Base-by-base conservation (phyloP, 2,113 vertebrate species). In the Atractosteus spatula region DNA sequence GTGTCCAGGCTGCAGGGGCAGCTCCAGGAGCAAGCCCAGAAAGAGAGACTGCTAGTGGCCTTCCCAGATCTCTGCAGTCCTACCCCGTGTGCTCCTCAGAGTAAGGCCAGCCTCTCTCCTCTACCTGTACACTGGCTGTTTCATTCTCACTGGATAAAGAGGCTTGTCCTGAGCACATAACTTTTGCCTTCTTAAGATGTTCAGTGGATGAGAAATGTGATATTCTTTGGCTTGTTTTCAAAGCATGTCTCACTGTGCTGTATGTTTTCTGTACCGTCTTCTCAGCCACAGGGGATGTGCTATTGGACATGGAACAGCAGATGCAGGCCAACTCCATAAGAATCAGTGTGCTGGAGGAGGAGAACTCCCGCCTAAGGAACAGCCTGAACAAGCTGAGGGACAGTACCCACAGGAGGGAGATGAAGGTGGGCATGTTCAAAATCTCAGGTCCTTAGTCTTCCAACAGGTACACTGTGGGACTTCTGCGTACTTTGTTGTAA, bases 251-350 rank as follows among this genome's bases (percentile, higher is more conserved):
- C 29, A 29, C 2, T 29, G 29, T 29, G 29, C 29, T 29, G 29
- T 29, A 29, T 55, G 3, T 4, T 1, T 12, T 64, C 43, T 70
- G 10, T 57, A 75, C 3, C 63, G 43, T 66, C 44, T 65, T 16
- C 47, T 59, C 80, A 99, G 97, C 88, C 86, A 95, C 91, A 0
- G 93, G 95, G 41, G 85, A 90, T 14, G 57, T 96, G 55, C 71
- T 85, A 0, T 79, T 92, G 41, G 96, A 99, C 78, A 98, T 98
- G 95, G 91, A 95, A 84, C 91, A 86, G 66, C 97, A 99, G 81
- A 41, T 97, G 2, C 86, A 91, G 74, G 94, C 94, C 70, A 99
- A 98, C 68, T 73, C 41, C 70, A 78, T 97, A 74, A 94, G 96
- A 4, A 93, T 97, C n/a, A 43, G 65, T 4, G 74, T 94, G 70